These are phyloP conservation scores for Minunthozetes semirufus DNA, from an alignment of 2,888 invertebrate species.

Conservation along the genomic window DNA sequence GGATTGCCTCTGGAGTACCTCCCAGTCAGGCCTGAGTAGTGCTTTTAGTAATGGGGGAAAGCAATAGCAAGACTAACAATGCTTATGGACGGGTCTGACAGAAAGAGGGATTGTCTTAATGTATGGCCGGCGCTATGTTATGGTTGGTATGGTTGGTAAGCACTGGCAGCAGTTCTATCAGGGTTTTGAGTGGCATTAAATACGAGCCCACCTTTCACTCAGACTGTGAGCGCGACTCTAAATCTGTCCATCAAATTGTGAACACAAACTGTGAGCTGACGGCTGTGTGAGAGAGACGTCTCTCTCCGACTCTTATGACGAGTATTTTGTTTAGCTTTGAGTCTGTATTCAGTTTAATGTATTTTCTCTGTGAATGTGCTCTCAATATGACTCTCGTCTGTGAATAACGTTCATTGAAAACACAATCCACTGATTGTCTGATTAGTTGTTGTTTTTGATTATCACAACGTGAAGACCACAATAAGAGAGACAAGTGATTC, in stretches of 20 bases:
- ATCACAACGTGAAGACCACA: no score
- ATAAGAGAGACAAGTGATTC: no score
- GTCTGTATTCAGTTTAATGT: no score
- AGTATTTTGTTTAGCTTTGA: not conserved
- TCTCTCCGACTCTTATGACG: slow-evolving; percentile 1
- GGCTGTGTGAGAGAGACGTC: not conserved
- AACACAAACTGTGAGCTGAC: slow-evolving; percentile 6
- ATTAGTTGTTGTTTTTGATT: no score
- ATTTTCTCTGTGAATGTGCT: no score
- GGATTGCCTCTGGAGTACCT: not conserved
- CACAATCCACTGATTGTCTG: no score
- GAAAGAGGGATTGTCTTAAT: no score
- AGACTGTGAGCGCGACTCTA: not conserved
- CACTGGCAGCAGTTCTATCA: slow-evolving; percentile 2
- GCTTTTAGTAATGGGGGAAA: not conserved
- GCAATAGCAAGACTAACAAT: not conserved
- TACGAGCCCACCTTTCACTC: slow-evolving; percentile 31
- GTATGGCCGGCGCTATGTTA: no score
- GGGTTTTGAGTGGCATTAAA: slow-evolving; percentile 23
- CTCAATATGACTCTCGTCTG: no score
- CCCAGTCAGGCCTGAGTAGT: not conserved
- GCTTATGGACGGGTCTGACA: not conserved
- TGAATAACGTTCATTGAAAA: no score
- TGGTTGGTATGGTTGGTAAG: slow-evolving; percentile 1
- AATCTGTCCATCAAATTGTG: slow-evolving; percentile 28